These are phyloP conservation scores for Rhodinocichla rosea DNA, from an alignment of 2,113 vertebrate genomes.

Conservation along the genomic window DNA sequence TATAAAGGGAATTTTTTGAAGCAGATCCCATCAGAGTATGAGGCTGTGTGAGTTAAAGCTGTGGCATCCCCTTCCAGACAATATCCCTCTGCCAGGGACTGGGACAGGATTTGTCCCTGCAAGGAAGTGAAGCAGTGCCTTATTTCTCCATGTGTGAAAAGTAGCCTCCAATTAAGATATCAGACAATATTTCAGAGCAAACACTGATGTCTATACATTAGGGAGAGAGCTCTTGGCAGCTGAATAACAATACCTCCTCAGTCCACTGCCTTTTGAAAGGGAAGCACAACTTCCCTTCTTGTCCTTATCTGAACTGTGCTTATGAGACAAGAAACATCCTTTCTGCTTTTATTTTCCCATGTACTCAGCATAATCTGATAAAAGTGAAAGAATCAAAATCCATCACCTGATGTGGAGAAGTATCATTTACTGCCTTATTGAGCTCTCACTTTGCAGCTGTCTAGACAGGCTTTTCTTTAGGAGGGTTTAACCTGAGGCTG, in stretches of 20 bases:
- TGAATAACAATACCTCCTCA: slow-evolving; percentile 63
- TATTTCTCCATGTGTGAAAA: not conserved
- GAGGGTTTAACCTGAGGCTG: not conserved
- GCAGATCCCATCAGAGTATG: not conserved
- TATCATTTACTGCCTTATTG: slow-evolving; percentile 18
- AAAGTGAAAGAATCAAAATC: slow-evolving; percentile 58
- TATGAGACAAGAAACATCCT: slow-evolving; percentile 55
- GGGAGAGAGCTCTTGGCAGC: slow-evolving; percentile 58
- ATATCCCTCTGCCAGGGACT: not conserved
- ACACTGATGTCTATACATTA: slow-evolving; percentile 55
- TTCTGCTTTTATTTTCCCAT: slow-evolving; percentile 61
- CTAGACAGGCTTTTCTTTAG: not conserved
- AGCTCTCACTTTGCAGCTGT: not conserved
- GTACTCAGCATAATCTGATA: slow-evolving; percentile 63
- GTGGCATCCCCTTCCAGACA: not conserved
- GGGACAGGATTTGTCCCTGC: not conserved
- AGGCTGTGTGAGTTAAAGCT: not conserved
- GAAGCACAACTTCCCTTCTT: slow-evolving; percentile 45
- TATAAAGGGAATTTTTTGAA: not conserved
- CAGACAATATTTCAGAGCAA: slow-evolving; percentile 48
- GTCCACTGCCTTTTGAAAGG: slow-evolving; percentile 58
- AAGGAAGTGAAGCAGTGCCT: not conserved
- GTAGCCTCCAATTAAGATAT: slow-evolving; percentile 60
- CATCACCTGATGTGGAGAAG: slow-evolving; percentile 32
- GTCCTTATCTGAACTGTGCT: slow-evolving; percentile 60